Evolutionary conservation across 2,888 invertebrate species (phyloP).

Genomic region (Agapostemon virescens): DNA sequence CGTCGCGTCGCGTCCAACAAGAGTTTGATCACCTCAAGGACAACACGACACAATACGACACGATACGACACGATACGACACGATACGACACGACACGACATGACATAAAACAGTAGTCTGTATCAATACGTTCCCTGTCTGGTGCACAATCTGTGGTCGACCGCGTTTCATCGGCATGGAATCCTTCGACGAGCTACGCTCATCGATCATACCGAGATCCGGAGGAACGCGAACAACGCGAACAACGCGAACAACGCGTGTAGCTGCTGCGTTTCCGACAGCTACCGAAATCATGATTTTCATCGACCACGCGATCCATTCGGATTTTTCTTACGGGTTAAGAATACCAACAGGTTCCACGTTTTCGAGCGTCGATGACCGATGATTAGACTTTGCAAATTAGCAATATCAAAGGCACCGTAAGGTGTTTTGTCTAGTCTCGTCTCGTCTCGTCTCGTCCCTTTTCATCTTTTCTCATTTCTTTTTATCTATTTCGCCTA

Average conservation of each 20-base stretch:
- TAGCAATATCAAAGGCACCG: background rate
- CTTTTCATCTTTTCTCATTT: no score
- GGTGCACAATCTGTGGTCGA: slow-evolving; percentile 27
- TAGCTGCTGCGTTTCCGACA: background rate
- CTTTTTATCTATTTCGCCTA: background rate
- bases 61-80: background rate
- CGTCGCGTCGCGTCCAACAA: background rate
- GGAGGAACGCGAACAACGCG: background rate
- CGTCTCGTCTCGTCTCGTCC: background rate
- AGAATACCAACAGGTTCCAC: background rate
- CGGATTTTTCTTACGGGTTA: background rate
- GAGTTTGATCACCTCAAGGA: background rate
- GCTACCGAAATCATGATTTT: background rate
- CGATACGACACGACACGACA: no score
- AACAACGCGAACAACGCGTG: no score
- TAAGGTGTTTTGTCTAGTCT: background rate
- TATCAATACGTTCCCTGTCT: slow-evolving; percentile 28
- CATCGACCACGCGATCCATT: background rate
- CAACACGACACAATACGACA: background rate
- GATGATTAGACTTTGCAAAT: background rate
- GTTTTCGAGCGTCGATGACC: background rate
- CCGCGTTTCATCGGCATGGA: slow-evolving; percentile 1
- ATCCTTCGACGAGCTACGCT: background rate
- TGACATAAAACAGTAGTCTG: background rate
- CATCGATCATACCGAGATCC: slow-evolving; percentile 19